phyloP scores from a whole-genome alignment of 53 echinoderm and acorn worm genomes.

The Pentamera pediparva region DNA sequence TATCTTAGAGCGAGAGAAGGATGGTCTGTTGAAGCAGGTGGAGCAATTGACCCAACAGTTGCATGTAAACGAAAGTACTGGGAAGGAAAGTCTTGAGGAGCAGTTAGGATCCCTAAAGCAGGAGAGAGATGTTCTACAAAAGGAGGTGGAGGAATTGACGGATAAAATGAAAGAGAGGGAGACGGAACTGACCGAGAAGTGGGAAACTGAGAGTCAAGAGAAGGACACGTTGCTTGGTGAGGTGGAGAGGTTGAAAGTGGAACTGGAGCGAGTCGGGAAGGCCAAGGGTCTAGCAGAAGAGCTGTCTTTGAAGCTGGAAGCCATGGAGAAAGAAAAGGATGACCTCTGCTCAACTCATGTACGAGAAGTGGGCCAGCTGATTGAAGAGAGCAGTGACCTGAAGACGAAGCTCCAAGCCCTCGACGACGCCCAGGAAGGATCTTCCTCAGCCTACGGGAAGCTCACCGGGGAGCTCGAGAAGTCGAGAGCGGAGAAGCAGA shows the following conservation, averaged over 20 bases:
- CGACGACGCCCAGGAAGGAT: conserved; percentile 21
- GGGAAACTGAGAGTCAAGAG: conserved; percentile 21
- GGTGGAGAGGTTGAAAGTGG: conserved; percentile 40
- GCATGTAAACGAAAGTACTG: no score
- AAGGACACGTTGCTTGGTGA: conserved; percentile 41
- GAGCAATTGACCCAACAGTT: no score
- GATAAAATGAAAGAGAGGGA: neutral
- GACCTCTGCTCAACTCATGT: conserved; percentile 9
- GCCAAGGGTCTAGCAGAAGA: neutral
- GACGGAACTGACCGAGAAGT: neutral
- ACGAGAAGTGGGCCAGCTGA: neutral
- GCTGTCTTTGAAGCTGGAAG: conserved; percentile 16
- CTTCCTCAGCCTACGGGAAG: neutral
- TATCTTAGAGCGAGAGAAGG: no score
- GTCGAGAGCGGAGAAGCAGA: conserved; percentile 42
- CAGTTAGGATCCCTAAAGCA: neutral
- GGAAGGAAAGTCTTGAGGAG: neutral
- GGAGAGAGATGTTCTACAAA: no score
- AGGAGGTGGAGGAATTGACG: conserved; percentile 19
- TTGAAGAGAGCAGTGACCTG: conserved; percentile 32
- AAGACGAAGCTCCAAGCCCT: conserved; percentile 36
- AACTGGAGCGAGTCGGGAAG: conserved; percentile 32
- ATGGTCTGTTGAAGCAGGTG: no score
- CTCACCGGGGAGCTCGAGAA: conserved; percentile 16
- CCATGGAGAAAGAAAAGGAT: conserved; percentile 19